Conservation (phyloP, 2,113 vertebrate genomes). For the Aix galericulata region DNA sequence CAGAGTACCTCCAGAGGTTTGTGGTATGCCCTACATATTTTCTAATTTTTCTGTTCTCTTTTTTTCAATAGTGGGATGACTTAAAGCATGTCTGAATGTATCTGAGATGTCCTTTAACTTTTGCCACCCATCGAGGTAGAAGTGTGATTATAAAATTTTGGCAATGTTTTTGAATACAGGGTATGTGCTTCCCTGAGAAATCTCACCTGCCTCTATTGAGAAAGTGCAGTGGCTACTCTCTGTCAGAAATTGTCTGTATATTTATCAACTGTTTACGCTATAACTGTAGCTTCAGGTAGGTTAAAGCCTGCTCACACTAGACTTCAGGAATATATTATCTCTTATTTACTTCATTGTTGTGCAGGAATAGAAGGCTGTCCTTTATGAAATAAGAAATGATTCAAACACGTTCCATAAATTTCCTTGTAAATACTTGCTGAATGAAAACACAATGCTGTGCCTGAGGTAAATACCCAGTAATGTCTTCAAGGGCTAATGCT, state of each 20-base stretch:
- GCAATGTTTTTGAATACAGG: too few relatives aligned
- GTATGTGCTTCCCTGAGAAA: neutral
- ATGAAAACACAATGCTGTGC: neutral
- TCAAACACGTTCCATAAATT: neutral
- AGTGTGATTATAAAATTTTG: neutral
- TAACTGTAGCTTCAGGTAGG: neutral
- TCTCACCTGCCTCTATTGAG: neutral
- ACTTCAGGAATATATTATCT: neutral
- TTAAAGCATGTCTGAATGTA: neutral
- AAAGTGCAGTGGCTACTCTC: neutral
- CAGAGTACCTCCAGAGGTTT: neutral
- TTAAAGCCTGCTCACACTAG: neutral
- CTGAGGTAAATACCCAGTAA: neutral
- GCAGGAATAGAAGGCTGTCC: neutral
- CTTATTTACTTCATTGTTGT: neutral
- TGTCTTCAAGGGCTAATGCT: neutral
- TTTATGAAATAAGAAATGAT: slow-evolving; percentile 6
- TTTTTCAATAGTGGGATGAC: neutral
- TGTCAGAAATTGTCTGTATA: neutral
- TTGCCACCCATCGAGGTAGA: neutral
- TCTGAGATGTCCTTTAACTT: neutral
- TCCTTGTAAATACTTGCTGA: neutral
- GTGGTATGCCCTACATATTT: neutral
- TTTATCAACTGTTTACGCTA: neutral
- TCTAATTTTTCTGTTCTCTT: neutral